Conservation (phyloP, 2,113 vertebrate genomes). For the Tauraco erythrolophus region DNA sequence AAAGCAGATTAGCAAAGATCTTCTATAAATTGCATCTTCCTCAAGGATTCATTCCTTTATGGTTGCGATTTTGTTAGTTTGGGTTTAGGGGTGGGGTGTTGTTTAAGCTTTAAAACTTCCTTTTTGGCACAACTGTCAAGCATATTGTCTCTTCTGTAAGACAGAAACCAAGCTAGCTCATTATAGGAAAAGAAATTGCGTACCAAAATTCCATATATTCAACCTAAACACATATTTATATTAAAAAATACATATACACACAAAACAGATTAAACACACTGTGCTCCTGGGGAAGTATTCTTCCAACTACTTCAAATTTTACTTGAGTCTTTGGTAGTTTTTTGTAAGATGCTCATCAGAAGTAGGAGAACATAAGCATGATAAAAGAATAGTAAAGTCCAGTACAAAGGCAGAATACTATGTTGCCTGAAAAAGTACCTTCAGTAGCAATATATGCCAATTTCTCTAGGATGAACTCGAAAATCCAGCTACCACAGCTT, state of each 20-base stretch:
- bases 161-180: neutral
- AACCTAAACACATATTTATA: neutral
- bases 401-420: neutral
- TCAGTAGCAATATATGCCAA: neutral
- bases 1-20: neutral
- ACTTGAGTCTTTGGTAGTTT: neutral
- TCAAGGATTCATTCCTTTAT: neutral
- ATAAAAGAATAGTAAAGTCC: neutral
- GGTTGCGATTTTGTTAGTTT: neutral
- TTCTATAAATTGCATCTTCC: neutral
- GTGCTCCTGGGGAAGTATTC: neutral
- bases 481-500: neutral
- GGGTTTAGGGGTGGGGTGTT: accelerated
- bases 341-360: neutral
- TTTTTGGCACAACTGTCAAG: neutral
- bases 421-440: neutral
- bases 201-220: neutral
- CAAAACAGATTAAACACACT: neutral
- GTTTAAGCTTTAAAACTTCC: neutral
- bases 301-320: neutral
- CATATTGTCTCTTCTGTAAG: neutral
- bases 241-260: neutral
- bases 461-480: neutral
- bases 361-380: neutral
- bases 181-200: neutral